Evolutionary conservation across 2,113 vertebrate species (phyloP).

Genomic region (Macrotus californicus): DNA sequence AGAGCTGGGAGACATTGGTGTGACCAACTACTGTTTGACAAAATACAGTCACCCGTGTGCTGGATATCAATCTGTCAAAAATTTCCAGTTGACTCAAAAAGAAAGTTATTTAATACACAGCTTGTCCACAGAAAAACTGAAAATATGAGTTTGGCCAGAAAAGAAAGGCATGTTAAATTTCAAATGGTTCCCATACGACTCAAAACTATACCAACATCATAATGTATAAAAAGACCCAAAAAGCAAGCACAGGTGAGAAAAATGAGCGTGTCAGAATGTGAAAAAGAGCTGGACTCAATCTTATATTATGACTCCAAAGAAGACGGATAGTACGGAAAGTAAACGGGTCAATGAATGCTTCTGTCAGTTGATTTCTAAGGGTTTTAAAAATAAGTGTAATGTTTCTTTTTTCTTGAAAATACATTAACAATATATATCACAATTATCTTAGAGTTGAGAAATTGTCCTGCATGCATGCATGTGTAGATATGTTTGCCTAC

Average conservation of each 20-base stretch:
- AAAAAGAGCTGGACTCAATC: conserved; percentile 2
- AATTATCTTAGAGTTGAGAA: conserved; percentile 18
- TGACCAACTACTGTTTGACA: conserved; percentile 47
- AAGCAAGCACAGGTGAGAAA: conserved; percentile 21
- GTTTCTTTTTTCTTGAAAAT: background rate
- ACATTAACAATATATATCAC: background rate
- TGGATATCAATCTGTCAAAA: conserved; percentile 49
- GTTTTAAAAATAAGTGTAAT: conserved; percentile 5
- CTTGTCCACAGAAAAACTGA: conserved; percentile 51
- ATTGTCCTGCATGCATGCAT: background rate
- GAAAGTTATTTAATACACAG: conserved; percentile 50
- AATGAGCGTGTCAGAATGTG: background rate
- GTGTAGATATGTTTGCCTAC: background rate
- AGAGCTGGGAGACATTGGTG: conserved; percentile 1
- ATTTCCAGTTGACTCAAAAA: conserved; percentile 58
- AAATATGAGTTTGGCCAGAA: conserved; percentile 44
- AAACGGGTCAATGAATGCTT: background rate
- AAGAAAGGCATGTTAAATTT: conserved; percentile 36
- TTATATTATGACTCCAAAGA: background rate
- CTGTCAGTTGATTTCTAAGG: background rate
- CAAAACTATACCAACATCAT: conserved; percentile 38
- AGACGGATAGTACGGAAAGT: background rate
- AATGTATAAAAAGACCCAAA: background rate
- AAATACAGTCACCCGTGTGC: conserved; percentile 30
- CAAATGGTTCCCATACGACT: conserved; percentile 8